Evolutionary conservation across 2,888 invertebrate species (phyloP).

Genomic region (Drosophila subquinaria): DNA sequence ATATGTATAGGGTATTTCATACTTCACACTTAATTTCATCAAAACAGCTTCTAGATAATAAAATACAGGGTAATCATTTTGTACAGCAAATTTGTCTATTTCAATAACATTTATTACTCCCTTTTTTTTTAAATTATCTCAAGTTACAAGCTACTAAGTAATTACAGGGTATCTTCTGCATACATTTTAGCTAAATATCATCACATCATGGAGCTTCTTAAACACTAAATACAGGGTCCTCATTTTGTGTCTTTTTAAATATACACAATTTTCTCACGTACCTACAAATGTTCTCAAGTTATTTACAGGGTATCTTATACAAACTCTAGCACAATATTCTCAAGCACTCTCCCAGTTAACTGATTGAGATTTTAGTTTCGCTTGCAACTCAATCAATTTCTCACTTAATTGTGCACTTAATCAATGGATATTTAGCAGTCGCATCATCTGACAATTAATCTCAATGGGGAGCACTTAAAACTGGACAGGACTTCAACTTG

Average conservation of each 20-base stretch:
- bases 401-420: background rate
- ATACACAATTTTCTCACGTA: background rate
- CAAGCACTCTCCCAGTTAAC: background rate
- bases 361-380: background rate
- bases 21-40: background rate
- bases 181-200: background rate
- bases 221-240: background rate
- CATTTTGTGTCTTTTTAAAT: background rate
- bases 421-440: constrained; percentile 5
- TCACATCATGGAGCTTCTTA: too few species aligned
- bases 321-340: background rate
- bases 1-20: background rate
- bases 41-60: fast-evolving
- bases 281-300: background rate
- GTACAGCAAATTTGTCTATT: background rate
- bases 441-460: background rate
- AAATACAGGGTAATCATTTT: background rate
- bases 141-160: too few species aligned
- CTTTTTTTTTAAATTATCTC: too few species aligned
- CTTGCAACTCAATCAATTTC: background rate
- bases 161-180: background rate
- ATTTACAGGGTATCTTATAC: background rate
- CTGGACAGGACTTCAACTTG: background rate
- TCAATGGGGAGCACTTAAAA: background rate
- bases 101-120: background rate